A percentile compares a stretch with the other conserved stretches of the same genome.
Conservation (phyloP, 2,113 vertebrate species). For the Dasypus novemcinctus region DNA sequence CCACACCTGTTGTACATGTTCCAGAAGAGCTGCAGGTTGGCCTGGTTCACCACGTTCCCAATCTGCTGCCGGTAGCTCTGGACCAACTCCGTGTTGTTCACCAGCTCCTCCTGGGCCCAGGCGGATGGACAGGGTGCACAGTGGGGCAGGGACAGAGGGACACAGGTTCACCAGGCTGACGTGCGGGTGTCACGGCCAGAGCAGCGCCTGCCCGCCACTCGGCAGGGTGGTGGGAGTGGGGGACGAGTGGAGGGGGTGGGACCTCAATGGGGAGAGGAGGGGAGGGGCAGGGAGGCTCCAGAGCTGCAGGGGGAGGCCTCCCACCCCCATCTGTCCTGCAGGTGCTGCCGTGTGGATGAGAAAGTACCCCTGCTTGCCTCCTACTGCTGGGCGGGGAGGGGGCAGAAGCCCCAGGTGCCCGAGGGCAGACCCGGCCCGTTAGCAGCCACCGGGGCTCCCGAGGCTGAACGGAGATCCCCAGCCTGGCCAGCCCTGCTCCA, state of each 20-base stretch:
- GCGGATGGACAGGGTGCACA: rapidly evolving
- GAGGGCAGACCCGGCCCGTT: background rate
- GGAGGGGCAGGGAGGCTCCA: background rate
- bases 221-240: background rate
- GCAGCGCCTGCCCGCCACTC: background rate
- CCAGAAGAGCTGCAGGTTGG: conserved; percentile 99
- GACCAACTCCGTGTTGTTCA: conserved; percentile 95
- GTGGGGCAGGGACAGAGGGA: background rate
- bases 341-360: no score
- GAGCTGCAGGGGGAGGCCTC: background rate
- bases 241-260: rapidly evolving
- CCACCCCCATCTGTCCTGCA: background rate
- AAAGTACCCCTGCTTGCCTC: no score
- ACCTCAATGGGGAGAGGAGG: no score
- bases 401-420: background rate
- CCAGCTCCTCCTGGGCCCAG: conserved; percentile 91
- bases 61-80: conserved; percentile 98
- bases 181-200: rapidly evolving
- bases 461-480: background rate
- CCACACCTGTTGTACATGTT: conserved; percentile 97
- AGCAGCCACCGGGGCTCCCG: background rate
- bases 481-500: rapidly evolving
- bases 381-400: background rate
- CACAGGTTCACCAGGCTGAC: background rate
- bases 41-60: conserved; percentile 93